Evolutionary conservation across 2,797 vertebrate species (phyloP), one percentile per base, ranked within the genome.

Genomic region (Leptoclinus maculatus): DNA sequence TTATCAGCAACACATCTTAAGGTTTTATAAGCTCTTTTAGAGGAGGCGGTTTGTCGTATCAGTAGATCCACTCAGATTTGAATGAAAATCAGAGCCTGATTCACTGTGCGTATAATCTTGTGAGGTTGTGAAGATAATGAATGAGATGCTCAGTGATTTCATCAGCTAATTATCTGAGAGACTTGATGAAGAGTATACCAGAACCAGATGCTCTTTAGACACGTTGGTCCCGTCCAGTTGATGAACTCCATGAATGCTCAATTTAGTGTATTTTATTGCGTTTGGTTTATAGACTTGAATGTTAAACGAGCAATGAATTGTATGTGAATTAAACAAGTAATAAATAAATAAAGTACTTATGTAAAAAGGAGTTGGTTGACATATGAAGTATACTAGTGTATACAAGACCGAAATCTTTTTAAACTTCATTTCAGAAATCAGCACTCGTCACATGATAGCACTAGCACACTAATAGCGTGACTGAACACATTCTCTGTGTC

Each of bases 81-180:
- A 80, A 65, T 69, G n/a, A 39, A 77, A 64, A 71, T 74, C 34
- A 60, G n/a, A 49, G 32, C 36, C 3, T n/a, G 64, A 60, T 23
- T 67, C 16, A 21, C 21, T 14, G 21, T 32, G 43, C 13, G 25
- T 34, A 43, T 56, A 29, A 19, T 72, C 29, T 38, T 32, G 7
- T 60, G 11, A 13, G 19, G 36, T 10, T 36, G 32, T 64, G 29
- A 39, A 27, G 56, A 60, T 66, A 58, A 76, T 76, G 54, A 73
- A 64, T 64, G 7, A 75, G 63, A 9, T 60, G 29, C 27, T 72
- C 62, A 53, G 34, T 32, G 58, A 57, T 71, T 49, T 68, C 4
- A 6, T 71, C 8, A 8, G 7, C 12, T 43, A 9, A 36, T 45
- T 36, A 47, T 67, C 27, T 34, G 34, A 66, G 34, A 57, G 74